Evolutionary conservation across 2,797 vertebrate species (phyloP).

Genomic region (Lateolabrax maculatus): DNA sequence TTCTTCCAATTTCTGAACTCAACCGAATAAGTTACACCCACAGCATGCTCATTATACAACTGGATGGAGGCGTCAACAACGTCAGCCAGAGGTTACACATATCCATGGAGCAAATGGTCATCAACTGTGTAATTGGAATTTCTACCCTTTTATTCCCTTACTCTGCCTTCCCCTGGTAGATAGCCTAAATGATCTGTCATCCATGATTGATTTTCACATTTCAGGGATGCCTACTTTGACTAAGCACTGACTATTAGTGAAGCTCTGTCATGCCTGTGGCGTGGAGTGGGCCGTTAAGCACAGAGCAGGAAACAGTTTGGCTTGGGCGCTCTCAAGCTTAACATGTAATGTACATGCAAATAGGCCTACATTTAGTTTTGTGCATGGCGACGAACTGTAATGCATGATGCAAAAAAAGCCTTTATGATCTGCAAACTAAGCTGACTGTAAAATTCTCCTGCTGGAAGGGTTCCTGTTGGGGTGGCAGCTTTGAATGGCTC

Average conservation of each 20-base stretch:
- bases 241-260: constrained; percentile 74
- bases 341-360: constrained; percentile 63
- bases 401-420: constrained; percentile 32
- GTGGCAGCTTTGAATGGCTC: constrained; percentile 20
- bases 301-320: constrained; percentile 46
- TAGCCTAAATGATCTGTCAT: constrained; percentile 82
- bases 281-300: constrained; percentile 58
- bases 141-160: constrained; percentile 61
- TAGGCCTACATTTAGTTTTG: constrained; percentile 47
- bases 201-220: constrained; percentile 84
- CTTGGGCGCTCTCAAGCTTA: constrained; percentile 40
- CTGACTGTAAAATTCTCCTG: constrained; percentile 33
- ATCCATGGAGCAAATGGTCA: constrained; percentile 70
- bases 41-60: constrained; percentile 63
- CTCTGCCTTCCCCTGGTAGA: constrained; percentile 64
- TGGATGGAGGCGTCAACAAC: constrained; percentile 62
- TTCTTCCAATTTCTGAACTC: constrained; percentile 41
- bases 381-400: constrained; percentile 38
- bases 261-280: constrained; percentile 62
- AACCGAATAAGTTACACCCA: constrained; percentile 47
- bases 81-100: constrained; percentile 70
- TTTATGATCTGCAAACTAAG: constrained; percentile 46
- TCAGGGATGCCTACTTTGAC: constrained; percentile 79
- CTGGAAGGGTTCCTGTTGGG: constrained; percentile 25
- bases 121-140: constrained; percentile 80